Percentiles rank a stretch among this genome's conserved stretches.
These are phyloP conservation scores for Procavia capensis DNA, from an alignment of 2,113 vertebrate species.

Conservation along the genomic window DNA sequence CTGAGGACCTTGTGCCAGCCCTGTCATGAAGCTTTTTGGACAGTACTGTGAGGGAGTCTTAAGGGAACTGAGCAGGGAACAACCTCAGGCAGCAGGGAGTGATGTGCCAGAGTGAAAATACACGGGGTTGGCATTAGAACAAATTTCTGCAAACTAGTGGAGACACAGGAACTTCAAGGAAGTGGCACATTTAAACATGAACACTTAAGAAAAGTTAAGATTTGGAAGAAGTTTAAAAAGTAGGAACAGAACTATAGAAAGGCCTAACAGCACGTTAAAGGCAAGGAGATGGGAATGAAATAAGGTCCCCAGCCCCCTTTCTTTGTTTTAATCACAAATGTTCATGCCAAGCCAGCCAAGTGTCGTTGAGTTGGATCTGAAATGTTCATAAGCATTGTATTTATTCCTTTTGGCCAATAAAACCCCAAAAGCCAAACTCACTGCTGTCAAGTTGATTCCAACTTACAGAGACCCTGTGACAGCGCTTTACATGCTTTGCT, in stretches of 20 bases:
- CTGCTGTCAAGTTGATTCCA: too few species aligned
- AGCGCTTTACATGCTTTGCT: neutral
- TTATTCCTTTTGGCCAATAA: neutral
- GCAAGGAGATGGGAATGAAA: neutral
- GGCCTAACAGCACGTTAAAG: neutral
- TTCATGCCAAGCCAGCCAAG: too few species aligned
- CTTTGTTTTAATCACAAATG: fast-evolving
- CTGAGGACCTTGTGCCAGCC: constrained; percentile 14
- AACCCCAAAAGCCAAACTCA: too few species aligned
- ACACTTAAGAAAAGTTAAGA: neutral
- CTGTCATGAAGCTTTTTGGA: constrained; percentile 56
- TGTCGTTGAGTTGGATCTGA: too few species aligned
- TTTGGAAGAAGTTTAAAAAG: neutral
- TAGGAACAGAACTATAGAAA: neutral
- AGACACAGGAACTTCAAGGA: neutral
- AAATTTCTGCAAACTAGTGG: neutral
- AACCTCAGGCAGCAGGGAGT: neutral
- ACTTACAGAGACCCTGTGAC: neutral
- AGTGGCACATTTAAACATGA: neutral
- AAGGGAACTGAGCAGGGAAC: constrained; percentile 54
- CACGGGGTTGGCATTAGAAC: neutral
- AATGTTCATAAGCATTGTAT: neutral
- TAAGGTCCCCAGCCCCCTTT: neutral
- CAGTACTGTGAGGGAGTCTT: constrained; percentile 33
- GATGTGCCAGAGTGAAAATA: neutral